phyloP scores from a whole-genome alignment of 2,797 vertebrate genomes.

The Gambelia wislizenii region DNA sequence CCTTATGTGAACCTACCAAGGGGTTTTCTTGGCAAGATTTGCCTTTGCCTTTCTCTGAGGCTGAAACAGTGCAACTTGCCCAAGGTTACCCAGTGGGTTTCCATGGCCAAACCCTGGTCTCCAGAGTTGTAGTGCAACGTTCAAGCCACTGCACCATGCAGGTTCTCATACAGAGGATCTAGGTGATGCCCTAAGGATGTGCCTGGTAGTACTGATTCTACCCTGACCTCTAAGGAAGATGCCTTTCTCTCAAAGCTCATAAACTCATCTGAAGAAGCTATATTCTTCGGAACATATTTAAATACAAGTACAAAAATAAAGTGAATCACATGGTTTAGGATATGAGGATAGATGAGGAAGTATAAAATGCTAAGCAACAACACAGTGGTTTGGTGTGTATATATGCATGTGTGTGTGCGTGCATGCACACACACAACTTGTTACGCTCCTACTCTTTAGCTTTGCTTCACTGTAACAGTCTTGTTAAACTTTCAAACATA shows the following conservation, averaged over 20 bases:
- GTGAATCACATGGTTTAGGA: slow-evolving; percentile 80
- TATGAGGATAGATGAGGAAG: slow-evolving; percentile 74
- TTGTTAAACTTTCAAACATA: slow-evolving; percentile 67
- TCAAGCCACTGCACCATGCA: too few relatives aligned
- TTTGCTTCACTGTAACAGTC: slow-evolving; percentile 68
- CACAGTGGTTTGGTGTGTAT: slow-evolving; percentile 40
- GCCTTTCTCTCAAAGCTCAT: slow-evolving; percentile 47
- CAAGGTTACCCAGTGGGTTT: too few relatives aligned
- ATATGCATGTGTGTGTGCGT: not conserved
- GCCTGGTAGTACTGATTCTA: not conserved
- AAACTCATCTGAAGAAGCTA: slow-evolving; percentile 69
- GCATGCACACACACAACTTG: not conserved
- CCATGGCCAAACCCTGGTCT: too few relatives aligned
- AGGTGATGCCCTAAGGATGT: not conserved
- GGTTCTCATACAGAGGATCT: not conserved
- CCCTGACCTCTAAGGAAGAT: not conserved
- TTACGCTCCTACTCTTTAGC: slow-evolving; percentile 44
- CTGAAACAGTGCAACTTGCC: too few relatives aligned
- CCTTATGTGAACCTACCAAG: too few relatives aligned
- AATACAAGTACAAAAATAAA: slow-evolving; percentile 87
- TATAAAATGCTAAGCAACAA: slow-evolving; percentile 59
- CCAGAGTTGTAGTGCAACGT: too few relatives aligned
- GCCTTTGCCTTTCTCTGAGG: too few relatives aligned
- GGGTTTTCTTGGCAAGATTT: too few relatives aligned
- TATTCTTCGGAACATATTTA: slow-evolving; percentile 79